phyloP scores from a whole-genome alignment of 1,140 invertebrate genomes.

The Drosophila baimaii region DNA sequence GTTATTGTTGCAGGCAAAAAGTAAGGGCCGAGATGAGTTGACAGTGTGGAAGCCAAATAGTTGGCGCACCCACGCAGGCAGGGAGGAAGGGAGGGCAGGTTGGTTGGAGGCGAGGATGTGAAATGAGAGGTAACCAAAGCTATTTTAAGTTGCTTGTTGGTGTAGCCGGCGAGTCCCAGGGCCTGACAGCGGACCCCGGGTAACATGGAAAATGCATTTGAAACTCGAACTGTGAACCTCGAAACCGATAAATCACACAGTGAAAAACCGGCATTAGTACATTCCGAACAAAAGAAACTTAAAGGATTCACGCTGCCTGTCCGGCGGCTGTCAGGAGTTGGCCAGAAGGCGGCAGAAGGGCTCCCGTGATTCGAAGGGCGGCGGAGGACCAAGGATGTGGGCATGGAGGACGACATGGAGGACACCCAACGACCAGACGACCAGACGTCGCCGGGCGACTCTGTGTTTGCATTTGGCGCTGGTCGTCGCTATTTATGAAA shows the following conservation, averaged over 20 bases:
- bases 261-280: slow-evolving; percentile 83
- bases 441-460: slow-evolving; percentile 61
- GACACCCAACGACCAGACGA: slow-evolving; percentile 32
- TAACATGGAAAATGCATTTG: slow-evolving; percentile 83
- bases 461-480: slow-evolving; percentile 73
- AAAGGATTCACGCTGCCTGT: slow-evolving; percentile 76
- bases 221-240: slow-evolving; percentile 81
- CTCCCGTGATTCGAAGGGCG: slow-evolving; percentile 19
- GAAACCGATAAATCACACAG: slow-evolving; percentile 83
- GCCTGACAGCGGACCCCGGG: slow-evolving; percentile 33
- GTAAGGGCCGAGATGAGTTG: slow-evolving; percentile 59
- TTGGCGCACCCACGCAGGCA: slow-evolving; percentile 35
- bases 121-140: slow-evolving; percentile 57
- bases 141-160: slow-evolving; percentile 67
- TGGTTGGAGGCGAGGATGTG: neutral
- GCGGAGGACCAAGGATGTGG: slow-evolving; percentile 3
- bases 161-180: slow-evolving; percentile 23
- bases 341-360: slow-evolving; percentile 23
- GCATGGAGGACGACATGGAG: too few species aligned
- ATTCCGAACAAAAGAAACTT: slow-evolving; percentile 72
- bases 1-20: slow-evolving; percentile 58
- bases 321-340: slow-evolving; percentile 48
- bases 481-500: slow-evolving; percentile 74
- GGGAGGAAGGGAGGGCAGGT: neutral
- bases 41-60: slow-evolving; percentile 74